phyloP scores from a whole-genome alignment of 92 coral and sea anemone species.

The Virgularia gustaviana region DNA sequence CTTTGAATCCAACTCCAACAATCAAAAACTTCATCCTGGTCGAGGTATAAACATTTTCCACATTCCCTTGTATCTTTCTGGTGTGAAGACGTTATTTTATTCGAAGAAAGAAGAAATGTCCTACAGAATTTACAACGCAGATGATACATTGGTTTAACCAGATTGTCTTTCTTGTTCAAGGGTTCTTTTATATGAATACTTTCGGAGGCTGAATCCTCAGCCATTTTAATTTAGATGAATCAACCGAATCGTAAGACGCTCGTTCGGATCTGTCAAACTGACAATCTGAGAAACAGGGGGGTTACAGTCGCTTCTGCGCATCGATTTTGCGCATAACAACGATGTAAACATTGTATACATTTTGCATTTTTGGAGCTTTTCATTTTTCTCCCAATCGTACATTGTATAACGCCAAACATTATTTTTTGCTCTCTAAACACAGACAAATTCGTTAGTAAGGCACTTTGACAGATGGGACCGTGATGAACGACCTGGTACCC shows the following conservation, averaged over 20 bases:
- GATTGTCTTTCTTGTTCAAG: neutral
- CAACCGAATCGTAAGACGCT: neutral
- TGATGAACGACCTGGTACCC: too few relatives aligned
- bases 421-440: too few relatives aligned
- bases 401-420: too few relatives aligned
- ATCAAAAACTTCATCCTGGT: conserved; percentile 39
- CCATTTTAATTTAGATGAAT: neutral
- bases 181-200: neutral
- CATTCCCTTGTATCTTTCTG: neutral
- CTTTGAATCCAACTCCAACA: conserved; percentile 60
- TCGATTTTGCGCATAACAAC: too few relatives aligned
- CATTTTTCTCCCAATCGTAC: too few relatives aligned
- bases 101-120: neutral
- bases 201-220: neutral
- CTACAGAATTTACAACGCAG: conserved; percentile 29
- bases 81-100: conserved; percentile 13
- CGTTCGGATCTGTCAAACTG: neutral
- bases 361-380: too few relatives aligned
- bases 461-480: too few relatives aligned
- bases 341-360: too few relatives aligned
- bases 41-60: conserved; percentile 44
- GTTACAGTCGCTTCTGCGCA: too few relatives aligned
- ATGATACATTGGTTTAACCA: neutral
- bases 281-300: too few relatives aligned
- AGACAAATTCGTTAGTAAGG: too few relatives aligned